Evolutionary conservation across 2,888 invertebrate species (phyloP).

Genomic region (Diarsia rubi): DNA sequence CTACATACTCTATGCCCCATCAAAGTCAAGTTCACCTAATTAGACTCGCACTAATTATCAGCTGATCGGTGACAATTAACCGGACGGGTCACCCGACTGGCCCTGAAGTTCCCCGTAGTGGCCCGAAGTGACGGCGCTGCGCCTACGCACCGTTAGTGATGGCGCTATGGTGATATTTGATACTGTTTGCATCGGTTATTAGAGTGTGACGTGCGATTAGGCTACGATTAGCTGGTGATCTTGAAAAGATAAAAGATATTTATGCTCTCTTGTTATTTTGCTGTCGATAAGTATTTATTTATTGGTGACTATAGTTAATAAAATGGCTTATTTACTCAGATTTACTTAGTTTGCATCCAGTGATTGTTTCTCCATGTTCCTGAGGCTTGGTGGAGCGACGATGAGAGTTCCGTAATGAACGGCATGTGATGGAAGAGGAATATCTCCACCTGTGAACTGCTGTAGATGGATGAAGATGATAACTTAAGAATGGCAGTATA

Average conservation of each 20-base stretch:
- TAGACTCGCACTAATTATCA: constrained; percentile 63
- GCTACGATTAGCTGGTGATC: constrained; percentile 26
- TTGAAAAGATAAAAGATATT: constrained; percentile 28
- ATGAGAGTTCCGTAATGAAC: neutral
- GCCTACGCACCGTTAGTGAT: constrained; percentile 58
- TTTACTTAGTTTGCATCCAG: neutral
- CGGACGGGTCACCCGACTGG: constrained; percentile 70
- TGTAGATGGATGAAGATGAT: neutral
- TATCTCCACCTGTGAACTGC: neutral
- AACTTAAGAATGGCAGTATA: neutral
- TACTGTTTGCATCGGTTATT: constrained; percentile 39
- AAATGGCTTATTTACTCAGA: neutral
- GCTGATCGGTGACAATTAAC: constrained; percentile 69
- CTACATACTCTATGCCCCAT: constrained; percentile 52
- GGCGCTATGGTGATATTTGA: constrained; percentile 46
- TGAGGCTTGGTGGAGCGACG: neutral
- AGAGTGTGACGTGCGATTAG: constrained; percentile 50
- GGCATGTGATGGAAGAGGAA: neutral
- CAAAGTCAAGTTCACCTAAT: constrained; percentile 72
- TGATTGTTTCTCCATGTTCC: neutral
- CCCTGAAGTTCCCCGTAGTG: constrained; percentile 67
- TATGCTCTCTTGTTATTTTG: neutral
- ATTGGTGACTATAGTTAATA: neutral
- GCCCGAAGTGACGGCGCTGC: constrained; percentile 58
- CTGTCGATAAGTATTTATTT: constrained; percentile 5